phyloP scores from a whole-genome alignment of 2,888 invertebrate genomes.

The Odontocolon sp. region DNA sequence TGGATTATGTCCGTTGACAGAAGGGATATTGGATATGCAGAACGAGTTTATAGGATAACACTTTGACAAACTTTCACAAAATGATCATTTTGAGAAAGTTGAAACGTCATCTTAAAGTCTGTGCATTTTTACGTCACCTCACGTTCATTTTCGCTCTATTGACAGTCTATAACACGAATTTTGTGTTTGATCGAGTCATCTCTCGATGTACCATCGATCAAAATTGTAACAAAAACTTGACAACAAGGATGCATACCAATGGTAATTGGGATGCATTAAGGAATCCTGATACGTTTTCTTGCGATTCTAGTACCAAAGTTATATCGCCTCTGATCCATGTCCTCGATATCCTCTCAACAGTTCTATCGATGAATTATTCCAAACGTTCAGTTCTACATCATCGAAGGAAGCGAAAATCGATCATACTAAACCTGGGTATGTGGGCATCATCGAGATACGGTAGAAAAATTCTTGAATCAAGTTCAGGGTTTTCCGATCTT shows the following conservation, averaged over 20 bases:
- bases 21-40: too few relatives aligned
- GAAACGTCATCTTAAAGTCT: too few relatives aligned
- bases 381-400: background rate
- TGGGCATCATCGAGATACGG: too few relatives aligned
- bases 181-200: conserved; percentile 2
- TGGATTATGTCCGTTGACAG: too few relatives aligned
- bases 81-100: too few relatives aligned
- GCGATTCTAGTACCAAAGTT: background rate
- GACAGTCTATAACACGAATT: background rate
- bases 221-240: background rate
- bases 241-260: background rate
- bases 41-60: too few relatives aligned
- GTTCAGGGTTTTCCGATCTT: conserved; percentile 9
- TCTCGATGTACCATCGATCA: conserved; percentile 1
- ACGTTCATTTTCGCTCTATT: background rate
- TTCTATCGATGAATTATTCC: conserved; percentile 31
- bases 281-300: conserved; percentile 9
- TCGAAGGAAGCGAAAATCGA: conserved; percentile 5
- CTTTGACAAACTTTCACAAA: too few relatives aligned
- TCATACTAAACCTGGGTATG: too few relatives aligned
- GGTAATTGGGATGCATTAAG: conserved; percentile 7
- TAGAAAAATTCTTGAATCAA: background rate
- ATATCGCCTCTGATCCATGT: background rate
- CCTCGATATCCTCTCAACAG: background rate
- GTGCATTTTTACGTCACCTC: too few relatives aligned